Evolutionary conservation across 2,113 vertebrate species (phyloP).

Genomic region (Zosterops lateralis): DNA sequence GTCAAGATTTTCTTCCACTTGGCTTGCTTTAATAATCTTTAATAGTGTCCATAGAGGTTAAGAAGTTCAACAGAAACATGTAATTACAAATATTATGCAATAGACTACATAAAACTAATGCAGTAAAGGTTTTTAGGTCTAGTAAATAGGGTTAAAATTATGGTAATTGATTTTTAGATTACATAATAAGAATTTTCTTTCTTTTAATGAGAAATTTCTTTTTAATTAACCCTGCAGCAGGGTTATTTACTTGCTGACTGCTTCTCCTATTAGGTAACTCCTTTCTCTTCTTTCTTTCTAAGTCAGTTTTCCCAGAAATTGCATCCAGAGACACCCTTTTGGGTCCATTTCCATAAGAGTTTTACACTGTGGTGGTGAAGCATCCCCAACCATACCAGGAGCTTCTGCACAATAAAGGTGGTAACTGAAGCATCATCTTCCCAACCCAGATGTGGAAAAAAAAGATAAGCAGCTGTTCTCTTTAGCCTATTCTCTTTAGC

Average conservation of each 20-base stretch:
- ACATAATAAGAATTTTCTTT: neutral
- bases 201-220: neutral
- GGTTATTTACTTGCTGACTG: neutral
- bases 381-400: rapidly evolving
- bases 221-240: neutral
- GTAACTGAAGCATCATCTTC: neutral
- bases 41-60: neutral
- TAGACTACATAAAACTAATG: neutral
- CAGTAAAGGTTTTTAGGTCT: neutral
- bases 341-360: neutral
- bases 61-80: neutral
- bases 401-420: neutral
- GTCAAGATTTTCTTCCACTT: neutral
- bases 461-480: neutral
- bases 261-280: neutral
- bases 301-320: neutral
- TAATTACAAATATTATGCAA: neutral
- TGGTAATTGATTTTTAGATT: neutral
- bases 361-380: neutral
- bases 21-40: neutral
- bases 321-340: neutral
- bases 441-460: neutral
- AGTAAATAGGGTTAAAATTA: neutral
- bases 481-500: neutral
- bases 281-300: neutral